A percentile compares a stretch with the other conserved stretches of the same genome.
These are phyloP conservation scores for Eulithis testata DNA, from an alignment of 2,888 invertebrate genomes.

Conservation along the genomic window DNA sequence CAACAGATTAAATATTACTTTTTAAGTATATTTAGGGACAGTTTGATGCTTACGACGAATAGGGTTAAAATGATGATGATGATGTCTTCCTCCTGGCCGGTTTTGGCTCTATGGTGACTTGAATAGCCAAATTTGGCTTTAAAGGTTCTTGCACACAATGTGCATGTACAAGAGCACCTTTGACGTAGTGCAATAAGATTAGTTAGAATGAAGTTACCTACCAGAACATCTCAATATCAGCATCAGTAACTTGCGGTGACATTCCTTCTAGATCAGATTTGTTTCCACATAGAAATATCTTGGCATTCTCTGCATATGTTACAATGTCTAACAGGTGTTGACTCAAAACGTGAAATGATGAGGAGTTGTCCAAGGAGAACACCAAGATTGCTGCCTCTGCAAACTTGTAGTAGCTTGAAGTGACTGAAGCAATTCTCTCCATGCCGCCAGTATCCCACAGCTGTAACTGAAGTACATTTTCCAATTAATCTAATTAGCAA, in stretches of 20 bases:
- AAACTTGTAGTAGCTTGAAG: conserved; percentile 97
- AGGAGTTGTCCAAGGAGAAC: conserved; percentile 95
- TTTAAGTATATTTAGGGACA: background rate
- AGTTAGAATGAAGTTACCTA: conserved; percentile 48
- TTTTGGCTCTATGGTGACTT: too few species aligned
- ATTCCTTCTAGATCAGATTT: conserved; percentile 92
- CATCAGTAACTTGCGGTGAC: conserved; percentile 92
- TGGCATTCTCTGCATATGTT: conserved; percentile 96
- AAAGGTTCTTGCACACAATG: too few species aligned
- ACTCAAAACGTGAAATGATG: conserved; percentile 95
- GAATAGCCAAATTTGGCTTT: too few species aligned
- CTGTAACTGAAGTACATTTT: conserved; percentile 87
- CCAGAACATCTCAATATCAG: conserved; percentile 95
- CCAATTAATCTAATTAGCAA: conserved; percentile 32
- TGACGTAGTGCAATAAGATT: too few species aligned
- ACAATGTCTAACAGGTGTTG: conserved; percentile 97
- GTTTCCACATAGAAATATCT: conserved; percentile 97
- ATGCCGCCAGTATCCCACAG: conserved; percentile 99
- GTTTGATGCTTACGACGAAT: background rate
- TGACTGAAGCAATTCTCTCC: conserved; percentile 97
- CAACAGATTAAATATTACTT: conserved; percentile 5
- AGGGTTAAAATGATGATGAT: background rate
- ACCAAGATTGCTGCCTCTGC: conserved; percentile 97
- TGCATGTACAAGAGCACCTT: too few species aligned
- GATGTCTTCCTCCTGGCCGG: too few species aligned